These are phyloP conservation scores for Psilopsiagon aymara DNA, from an alignment of 2,113 vertebrate species.

Conservation along the genomic window DNA sequence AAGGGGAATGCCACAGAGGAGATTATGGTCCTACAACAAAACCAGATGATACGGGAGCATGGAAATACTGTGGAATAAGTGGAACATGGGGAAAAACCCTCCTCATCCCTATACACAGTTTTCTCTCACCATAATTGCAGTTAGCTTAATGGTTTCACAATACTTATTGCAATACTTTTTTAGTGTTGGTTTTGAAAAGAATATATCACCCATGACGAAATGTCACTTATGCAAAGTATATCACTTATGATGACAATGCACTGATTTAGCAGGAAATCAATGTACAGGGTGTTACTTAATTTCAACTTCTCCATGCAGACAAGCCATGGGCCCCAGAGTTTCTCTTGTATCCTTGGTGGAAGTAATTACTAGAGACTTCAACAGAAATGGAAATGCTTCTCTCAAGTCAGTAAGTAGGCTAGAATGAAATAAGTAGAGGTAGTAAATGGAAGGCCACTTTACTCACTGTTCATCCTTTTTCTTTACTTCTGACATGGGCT, in stretches of 20 bases:
- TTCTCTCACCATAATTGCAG: background rate
- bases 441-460: background rate
- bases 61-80: background rate
- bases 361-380: background rate
- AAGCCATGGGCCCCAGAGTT: background rate
- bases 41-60: background rate
- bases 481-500: background rate
- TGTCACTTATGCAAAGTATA: background rate
- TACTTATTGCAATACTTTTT: background rate
- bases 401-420: background rate
- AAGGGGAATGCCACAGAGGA: background rate
- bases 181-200: slow-evolving; percentile 7
- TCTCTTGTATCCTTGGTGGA: background rate
- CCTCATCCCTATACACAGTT: background rate
- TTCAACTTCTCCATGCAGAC: background rate
- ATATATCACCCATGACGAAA: background rate
- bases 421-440: background rate
- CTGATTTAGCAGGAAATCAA: slow-evolving; percentile 18
- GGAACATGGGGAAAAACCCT: background rate
- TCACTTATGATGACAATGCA: background rate
- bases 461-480: background rate
- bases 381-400: background rate
- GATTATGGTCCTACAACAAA: background rate
- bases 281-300: background rate
- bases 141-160: background rate